Evolutionary conservation across 2,113 vertebrate genomes (phyloP), one percentile per base, ranked within the genome.

Genomic region (Condylura cristata): DNA sequence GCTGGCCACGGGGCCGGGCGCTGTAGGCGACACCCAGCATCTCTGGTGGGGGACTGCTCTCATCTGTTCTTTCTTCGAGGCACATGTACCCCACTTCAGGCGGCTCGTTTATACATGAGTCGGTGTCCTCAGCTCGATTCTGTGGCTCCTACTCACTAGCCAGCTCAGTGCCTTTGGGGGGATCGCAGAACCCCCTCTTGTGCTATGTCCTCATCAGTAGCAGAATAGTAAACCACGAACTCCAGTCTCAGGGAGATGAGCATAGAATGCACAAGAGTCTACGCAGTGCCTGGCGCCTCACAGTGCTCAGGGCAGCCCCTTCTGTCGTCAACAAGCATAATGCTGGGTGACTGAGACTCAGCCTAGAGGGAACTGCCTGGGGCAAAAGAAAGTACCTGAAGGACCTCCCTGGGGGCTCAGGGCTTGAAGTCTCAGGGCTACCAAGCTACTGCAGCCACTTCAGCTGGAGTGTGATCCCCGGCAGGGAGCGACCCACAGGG

Each of bases 71-170:
- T 46, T 24, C 10, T 24, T 17, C 44, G n/a, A 18, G 4, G 32
- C 32, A 24, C 0, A 0, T 37, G 14, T 7, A 32, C 14, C 3
- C 56, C 61, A 30, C 28, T 61, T n/a, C 39, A 22, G 26, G 60
- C 6, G 13, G 86, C 61, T 44, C 26, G 10, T 12, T 11, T n/a
- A n/a, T 10, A 22, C 44, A 28, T 2, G 63, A 70, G 32, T 7
- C 75, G 18, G 10, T 17, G 16, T 14, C 83, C 63, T 60, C 8
- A 4, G 8, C 51, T 30, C 9, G 28, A 48, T 1, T 6, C 39
- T 74, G 53, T 0, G 1, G 22, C 86, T 32, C 60, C n/a, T 41
- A 63, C 44, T 39, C 34, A 26, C 28, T 26, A 12, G 51, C 56
- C 61, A 28, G 51, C 51, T 39, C n/a, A n/a, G 72, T 51, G 48